These are phyloP conservation scores for Fissipunctia ypsillon DNA, from an alignment of 2,888 invertebrate genomes.

Conservation along the genomic window DNA sequence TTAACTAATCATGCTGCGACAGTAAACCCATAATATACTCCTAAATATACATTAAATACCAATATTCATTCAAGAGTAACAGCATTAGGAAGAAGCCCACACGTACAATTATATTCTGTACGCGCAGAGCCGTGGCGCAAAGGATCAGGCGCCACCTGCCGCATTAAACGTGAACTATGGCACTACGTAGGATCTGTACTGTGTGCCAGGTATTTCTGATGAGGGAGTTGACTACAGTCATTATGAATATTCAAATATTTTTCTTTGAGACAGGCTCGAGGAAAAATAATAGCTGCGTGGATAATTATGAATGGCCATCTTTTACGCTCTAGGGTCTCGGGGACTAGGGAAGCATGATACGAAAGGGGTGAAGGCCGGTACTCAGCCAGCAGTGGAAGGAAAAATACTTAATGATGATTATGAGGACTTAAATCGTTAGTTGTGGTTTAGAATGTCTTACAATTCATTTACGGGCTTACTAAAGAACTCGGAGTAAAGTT, in stretches of 20 bases:
- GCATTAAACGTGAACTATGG: constrained; percentile 54
- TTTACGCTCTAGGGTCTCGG: neutral
- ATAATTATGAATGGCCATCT: neutral
- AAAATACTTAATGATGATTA: neutral
- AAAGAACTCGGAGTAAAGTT: neutral
- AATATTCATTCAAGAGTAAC: too few relatives aligned
- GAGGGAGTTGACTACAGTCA: constrained; percentile 12
- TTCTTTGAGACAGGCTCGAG: neutral
- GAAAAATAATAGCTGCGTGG: neutral
- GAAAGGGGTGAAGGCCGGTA: neutral
- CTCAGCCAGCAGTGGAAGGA: neutral
- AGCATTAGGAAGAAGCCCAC: constrained; percentile 41
- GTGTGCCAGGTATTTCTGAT: constrained; percentile 31
- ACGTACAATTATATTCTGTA: constrained; percentile 30
- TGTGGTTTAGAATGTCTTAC: neutral
- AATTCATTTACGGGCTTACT: neutral
- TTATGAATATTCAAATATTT: neutral
- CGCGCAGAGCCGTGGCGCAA: constrained; percentile 26
- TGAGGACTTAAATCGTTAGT: neutral
- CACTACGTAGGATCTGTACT: constrained; percentile 47
- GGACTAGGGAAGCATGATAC: constrained; percentile 1
- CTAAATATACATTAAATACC: neutral
- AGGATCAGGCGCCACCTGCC: constrained; percentile 63
- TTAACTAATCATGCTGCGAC: neutral
- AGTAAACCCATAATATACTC: neutral